Base-by-base conservation (phyloP, 2,113 vertebrate genomes). In the Psilopsiagon aurifrons region DNA sequence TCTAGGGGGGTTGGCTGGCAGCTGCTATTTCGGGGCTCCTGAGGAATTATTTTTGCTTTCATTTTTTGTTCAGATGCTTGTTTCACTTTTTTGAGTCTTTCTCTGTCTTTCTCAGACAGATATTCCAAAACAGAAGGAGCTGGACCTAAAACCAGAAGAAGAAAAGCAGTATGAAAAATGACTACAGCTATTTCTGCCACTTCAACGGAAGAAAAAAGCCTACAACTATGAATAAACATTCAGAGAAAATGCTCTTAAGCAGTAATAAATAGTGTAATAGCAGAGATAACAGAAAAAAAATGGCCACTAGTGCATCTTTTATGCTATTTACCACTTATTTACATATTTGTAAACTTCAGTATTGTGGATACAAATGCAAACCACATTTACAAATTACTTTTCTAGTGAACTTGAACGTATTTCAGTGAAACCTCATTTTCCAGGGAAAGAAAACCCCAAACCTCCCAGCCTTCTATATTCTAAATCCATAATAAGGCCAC, bases 81-180 rank as follows among this genome's bases (percentile, higher is more conserved):
- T 63, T 98, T 98, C 35, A 98, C 88, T 95, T 97, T 97, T 91
- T 94, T 98, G 59, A 99, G 98, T 59, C 98, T 98, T 85, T 99
- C 97, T 93, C 98, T 95, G 29, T 99, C 99, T 91, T 98, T 98
- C 35, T 98, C 98, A 52, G 97, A 98, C 62, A 99, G 97, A 86
- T 99, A 98, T 28, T 99, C 99, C 95, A 99, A 96, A 89, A 99
- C 98, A 37, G 99, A 99, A 74, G 97, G 96, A 62, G 96, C 44
- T 1, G 99, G 98, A 81, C 99, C 99, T 99, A 97, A 80, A 54
- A 73, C 13, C 13, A 20, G 85, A 35, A n/a, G 35, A 76, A 75
- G 20, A 94, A 90, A 94, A 31, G 16, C 3, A 64, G 68, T 47
- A 90, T 67, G 0, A 77, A 83, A 75, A 91, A 74, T 33, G 31